Conservation (phyloP, 2,113 vertebrate genomes). For the Colaptes auratus region DNA sequence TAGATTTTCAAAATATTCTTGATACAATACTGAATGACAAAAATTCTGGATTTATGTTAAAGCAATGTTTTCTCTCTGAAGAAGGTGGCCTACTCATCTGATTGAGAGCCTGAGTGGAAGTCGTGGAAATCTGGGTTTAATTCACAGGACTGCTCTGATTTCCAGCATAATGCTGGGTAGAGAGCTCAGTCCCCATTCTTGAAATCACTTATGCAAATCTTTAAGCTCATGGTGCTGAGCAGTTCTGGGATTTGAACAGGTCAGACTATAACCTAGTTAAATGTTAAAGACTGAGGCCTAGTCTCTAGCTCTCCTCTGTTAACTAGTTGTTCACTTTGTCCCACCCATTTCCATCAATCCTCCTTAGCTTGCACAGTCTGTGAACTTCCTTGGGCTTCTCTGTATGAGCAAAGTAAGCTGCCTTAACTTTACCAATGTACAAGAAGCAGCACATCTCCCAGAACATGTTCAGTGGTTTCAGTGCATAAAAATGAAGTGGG, state of each 20-base stretch:
- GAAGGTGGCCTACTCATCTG: neutral
- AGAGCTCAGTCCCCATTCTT: neutral
- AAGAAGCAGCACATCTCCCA: neutral
- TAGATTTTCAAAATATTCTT: neutral
- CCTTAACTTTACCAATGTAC: neutral
- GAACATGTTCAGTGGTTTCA: neutral
- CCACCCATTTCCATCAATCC: neutral
- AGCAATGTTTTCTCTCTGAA: neutral
- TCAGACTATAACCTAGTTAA: neutral
- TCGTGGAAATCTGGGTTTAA: neutral
- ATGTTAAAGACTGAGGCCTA: neutral
- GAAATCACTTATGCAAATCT: neutral
- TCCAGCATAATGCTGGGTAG: rapidly evolving
- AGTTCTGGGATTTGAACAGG: neutral
- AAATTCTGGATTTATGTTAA: neutral
- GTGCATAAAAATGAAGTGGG: rapidly evolving
- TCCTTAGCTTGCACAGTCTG: rapidly evolving
- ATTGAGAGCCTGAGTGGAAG: neutral
- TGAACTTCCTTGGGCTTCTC: neutral
- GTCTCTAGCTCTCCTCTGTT: neutral
- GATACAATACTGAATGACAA: neutral
- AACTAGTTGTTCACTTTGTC: neutral
- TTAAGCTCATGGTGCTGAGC: neutral
- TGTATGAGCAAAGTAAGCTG: neutral
- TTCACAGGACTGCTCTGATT: neutral